Percentiles rank a stretch among this genome's conserved stretches.
Evolutionary conservation across 2,888 invertebrate species (phyloP).

Genomic region (Unio delphinus): DNA sequence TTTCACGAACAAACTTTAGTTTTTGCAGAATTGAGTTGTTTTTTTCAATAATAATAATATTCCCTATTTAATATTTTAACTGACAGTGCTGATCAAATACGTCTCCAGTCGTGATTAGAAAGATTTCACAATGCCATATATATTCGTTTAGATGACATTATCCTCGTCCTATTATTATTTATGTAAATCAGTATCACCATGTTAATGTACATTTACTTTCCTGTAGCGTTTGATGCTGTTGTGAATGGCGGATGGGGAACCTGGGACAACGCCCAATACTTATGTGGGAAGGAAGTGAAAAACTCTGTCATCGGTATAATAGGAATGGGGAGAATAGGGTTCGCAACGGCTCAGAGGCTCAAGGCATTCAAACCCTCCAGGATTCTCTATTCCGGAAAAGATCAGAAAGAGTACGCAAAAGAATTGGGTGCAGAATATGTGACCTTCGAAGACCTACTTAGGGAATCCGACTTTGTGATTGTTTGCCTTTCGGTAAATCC

Average conservation of each 20-base stretch:
- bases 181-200: neutral
- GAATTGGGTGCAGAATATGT: conserved; percentile 79
- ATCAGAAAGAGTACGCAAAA: conserved; percentile 74
- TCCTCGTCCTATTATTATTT: too few species aligned
- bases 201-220: conserved; percentile 1
- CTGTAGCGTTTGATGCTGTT: conserved; percentile 35
- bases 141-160: too few species aligned
- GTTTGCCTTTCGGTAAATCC: conserved; percentile 84
- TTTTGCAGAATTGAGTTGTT: too few species aligned
- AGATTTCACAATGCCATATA: too few species aligned
- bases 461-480: conserved; percentile 88
- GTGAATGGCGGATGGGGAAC: conserved; percentile 87
- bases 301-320: conserved; percentile 80
- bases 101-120: too few species aligned
- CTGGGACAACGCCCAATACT: conserved; percentile 81
- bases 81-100: too few species aligned
- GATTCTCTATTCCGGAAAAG: conserved; percentile 84
- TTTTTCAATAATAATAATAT: too few species aligned
- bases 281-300: conserved; percentile 87
- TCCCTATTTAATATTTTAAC: too few species aligned
- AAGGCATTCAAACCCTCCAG: conserved; percentile 81
- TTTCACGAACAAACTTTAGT: too few species aligned
- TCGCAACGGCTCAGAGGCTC: conserved; percentile 83
- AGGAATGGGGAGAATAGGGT: conserved; percentile 71
- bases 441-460: conserved; percentile 80